A percentile compares a stretch with the other conserved stretches of the same genome.
Conservation (phyloP, 2,888 invertebrate species). For the Parasteatoda lunata region DNA sequence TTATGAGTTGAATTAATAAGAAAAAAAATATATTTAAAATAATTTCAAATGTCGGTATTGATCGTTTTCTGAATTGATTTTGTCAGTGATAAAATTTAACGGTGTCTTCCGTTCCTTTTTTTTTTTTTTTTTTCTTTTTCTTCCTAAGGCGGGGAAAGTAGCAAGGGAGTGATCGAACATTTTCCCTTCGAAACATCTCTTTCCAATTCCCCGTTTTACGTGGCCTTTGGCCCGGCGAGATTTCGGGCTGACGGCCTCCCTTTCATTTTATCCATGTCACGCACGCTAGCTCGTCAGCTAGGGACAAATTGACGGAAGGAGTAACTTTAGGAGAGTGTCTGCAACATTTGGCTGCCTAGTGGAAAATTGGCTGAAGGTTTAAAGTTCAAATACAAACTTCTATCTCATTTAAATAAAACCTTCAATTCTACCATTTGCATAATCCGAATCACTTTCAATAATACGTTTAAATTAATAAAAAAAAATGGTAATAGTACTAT, state of each 20-base stretch:
- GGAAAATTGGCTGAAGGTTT: not conserved
- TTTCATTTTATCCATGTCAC: conserved; percentile 55
- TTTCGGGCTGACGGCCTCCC: conserved; percentile 40
- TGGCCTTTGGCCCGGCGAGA: conserved; percentile 55
- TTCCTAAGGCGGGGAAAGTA: conserved; percentile 12
- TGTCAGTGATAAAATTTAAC: not conserved
- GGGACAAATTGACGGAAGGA: conserved; percentile 56
- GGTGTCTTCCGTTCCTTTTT: not conserved
- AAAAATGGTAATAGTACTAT: too few relatives aligned
- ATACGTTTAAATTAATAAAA: too few relatives aligned
- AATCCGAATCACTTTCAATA: too few relatives aligned
- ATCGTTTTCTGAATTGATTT: not conserved
- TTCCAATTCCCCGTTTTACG: conserved; percentile 24
- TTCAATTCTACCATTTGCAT: too few relatives aligned
- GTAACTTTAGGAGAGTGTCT: not conserved
- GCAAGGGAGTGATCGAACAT: not conserved
- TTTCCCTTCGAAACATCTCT: conserved; percentile 12
- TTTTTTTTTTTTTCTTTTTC: too few relatives aligned
- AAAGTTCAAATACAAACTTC: not conserved
- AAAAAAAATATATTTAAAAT: too few relatives aligned
- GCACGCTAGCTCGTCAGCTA: conserved; percentile 55
- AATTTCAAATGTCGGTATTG: too few relatives aligned
- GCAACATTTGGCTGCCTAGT: conserved; percentile 42
- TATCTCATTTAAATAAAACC: not conserved
- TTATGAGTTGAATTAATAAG: too few relatives aligned